Percentiles rank a stretch among this genome's conserved stretches.
phyloP scores from a whole-genome alignment of 2,113 vertebrate species.

The Myodes glareolus region DNA sequence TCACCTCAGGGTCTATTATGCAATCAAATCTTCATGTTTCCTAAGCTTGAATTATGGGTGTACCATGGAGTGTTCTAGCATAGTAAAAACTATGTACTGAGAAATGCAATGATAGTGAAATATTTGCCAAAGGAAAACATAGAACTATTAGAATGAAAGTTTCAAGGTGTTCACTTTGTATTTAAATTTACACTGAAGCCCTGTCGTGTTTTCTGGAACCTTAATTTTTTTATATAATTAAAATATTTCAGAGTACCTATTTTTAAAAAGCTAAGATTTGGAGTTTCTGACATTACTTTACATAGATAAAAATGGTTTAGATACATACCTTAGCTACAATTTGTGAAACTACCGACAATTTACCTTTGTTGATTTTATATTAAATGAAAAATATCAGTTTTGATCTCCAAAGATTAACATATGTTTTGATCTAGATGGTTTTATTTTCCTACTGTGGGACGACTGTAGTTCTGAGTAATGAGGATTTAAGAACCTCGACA shows the following conservation, averaged over 20 bases:
- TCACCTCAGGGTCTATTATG: slow-evolving; percentile 5
- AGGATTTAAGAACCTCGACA: background rate
- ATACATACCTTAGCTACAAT: background rate
- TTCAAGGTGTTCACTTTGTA: background rate
- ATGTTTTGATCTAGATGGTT: background rate
- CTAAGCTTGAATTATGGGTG: slow-evolving; percentile 17
- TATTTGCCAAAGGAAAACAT: slow-evolving; percentile 15
- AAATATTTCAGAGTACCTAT: slow-evolving; percentile 15
- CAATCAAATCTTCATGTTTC: background rate
- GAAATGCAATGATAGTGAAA: slow-evolving; percentile 14
- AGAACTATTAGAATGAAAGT: background rate
- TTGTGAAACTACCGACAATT: background rate
- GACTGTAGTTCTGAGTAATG: background rate
- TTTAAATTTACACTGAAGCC: background rate
- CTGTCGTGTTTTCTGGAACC: background rate
- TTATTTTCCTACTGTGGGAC: background rate
- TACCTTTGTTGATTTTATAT: background rate
- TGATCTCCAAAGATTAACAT: slow-evolving; percentile 4
- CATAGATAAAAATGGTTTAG: background rate
- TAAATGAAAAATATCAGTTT: slow-evolving; percentile 22
- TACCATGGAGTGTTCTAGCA: background rate
- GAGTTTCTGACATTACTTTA: background rate
- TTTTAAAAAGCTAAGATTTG: background rate
- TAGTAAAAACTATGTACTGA: background rate
- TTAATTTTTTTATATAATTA: background rate